Base-by-base conservation (phyloP, 2,113 vertebrate genomes). In the Pyxicephalus adspersus region DNA sequence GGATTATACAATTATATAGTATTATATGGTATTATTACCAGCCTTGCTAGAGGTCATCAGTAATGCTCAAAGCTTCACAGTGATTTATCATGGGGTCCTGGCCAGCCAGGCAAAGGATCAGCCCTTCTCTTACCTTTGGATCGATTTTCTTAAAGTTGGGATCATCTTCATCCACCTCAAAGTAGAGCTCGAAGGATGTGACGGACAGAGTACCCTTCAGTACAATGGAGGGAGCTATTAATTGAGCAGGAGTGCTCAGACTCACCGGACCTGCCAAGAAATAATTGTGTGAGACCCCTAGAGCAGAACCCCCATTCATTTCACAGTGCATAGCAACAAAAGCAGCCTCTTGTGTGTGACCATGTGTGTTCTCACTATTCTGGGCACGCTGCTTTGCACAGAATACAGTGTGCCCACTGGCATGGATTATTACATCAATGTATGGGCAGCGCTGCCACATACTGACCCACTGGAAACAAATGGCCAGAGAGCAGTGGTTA, bases 111-210 rank as follows among this genome's bases (percentile, higher is more conserved):
- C 55, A 19, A 34, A 2, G 74, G 87, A 86, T 86, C 86, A 87
- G 85, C 60, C 78, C 85, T 85, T 86, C 81, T 89, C 95, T 95
- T 95, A 99, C 98, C 98, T 98, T 98, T 1, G 96, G 92, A 89
- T 99, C 97, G 81, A 96, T 94, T 92, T 94, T 94, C 93, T 94
- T 99, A 93, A 97, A 98, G 93, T 89, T 88, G 57, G 94, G 89
- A 76, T 99, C 97, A 78, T 99, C 98, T 89, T 99, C 98, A 85
- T 99, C 97, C 88, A 99, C 97, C 90, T 99, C 97, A 84, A 99
- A 99, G 93, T 95, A 99, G 84, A 99, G 92, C 90, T 98, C 98
- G 38, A 95, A 95, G 85, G 94, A 89, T 78, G 95, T 99, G 92
- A 99, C 91, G 85, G 97, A 99, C 87, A 99, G 93, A 54, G 95